These are phyloP conservation scores for Glossophaga mutica DNA, from an alignment of 2,797 vertebrate species.

Conservation along the genomic window DNA sequence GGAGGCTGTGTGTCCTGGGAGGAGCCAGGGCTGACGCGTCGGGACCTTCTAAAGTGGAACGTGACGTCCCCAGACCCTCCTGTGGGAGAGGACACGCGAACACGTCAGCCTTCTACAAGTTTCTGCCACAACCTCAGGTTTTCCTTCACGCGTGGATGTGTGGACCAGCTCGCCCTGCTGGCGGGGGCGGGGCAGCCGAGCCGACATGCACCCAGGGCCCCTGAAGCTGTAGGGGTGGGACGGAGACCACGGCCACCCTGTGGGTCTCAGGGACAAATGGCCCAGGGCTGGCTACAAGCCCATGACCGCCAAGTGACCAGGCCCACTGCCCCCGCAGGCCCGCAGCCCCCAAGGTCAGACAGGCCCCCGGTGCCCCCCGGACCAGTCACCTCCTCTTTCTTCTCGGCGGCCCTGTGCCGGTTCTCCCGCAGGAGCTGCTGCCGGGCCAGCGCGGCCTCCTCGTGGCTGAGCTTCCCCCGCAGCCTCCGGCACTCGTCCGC, in stretches of 20 bases:
- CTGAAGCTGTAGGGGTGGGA: too few relatives aligned
- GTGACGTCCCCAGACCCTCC: fast-evolving
- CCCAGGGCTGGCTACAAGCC: not conserved
- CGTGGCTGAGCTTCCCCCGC: conserved; percentile 86
- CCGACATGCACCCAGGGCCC: not conserved
- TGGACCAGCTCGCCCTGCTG: not conserved
- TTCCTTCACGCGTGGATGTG: not conserved
- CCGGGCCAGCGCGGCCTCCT: conserved; percentile 87
- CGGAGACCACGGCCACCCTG: fast-evolving
- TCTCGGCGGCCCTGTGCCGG: conserved; percentile 83
- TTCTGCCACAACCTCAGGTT: not conserved
- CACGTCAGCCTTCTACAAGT: not conserved
- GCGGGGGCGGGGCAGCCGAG: fast-evolving
- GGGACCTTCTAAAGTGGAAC: not conserved
- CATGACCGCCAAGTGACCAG: not conserved
- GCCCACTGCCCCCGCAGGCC: not conserved
- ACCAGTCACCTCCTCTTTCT: conserved; percentile 88
- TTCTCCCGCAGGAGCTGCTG: conserved; percentile 85
- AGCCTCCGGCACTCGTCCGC: conserved; percentile 83
- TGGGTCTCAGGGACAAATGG: not conserved
- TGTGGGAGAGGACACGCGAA: not conserved
- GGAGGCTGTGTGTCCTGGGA: not conserved
- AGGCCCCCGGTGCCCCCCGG: fast-evolving
- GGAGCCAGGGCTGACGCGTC: not conserved
- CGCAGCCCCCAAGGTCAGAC: not conserved